Evolutionary conservation across 2,888 invertebrate species (phyloP), one percentile per base, ranked within the genome.

Genomic region (Yponomeuta evonymella): DNA sequence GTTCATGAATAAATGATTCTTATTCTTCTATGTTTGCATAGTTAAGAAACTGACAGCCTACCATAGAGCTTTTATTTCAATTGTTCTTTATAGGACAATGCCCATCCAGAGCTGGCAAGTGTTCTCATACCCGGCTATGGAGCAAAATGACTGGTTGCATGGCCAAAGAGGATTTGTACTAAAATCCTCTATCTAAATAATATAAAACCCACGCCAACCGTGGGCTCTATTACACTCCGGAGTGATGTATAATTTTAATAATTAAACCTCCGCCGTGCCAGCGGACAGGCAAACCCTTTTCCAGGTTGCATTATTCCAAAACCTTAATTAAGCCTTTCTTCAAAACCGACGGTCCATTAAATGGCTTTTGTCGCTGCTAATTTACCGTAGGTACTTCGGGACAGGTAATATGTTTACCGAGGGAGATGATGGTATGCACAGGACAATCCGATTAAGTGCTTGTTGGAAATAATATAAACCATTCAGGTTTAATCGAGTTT

Each of bases 351-450:
- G 77, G 78, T 79, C 74, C 75, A 73, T 77, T 77, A 78, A 81
- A 80, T 79, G 76, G 77, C 76, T 77, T 81, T 78, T 79, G 79
- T 78, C 79, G 79, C 80, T 77, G 77, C 76, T 79, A 79, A 79
- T 81, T 80, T 79, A 79, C 77, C 77, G 75, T 78, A 23, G 0
- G 23, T 23, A 76, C 78, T 79, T 78, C 73, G 76, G 69, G 48
- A 30, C 62, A 30, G 48, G 48, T n/a, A 70, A 65, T 70, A 43
- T 70, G 65, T 66, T 69, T 70, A 30, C 48, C 15, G 29, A 48
- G 66, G 29, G 48, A 30, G 63, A 48, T 43, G 63, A 58, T 58
- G 15, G 69, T 69, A 23, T 69, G 65, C 65, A 69, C 10, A 69
- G 69, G 69, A 29, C 15, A 11, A 65, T 65, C 65, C 65, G 33